phyloP scores from a whole-genome alignment of 35 echinoderm and acorn worm genomes.

The Chiridota heheva region DNA sequence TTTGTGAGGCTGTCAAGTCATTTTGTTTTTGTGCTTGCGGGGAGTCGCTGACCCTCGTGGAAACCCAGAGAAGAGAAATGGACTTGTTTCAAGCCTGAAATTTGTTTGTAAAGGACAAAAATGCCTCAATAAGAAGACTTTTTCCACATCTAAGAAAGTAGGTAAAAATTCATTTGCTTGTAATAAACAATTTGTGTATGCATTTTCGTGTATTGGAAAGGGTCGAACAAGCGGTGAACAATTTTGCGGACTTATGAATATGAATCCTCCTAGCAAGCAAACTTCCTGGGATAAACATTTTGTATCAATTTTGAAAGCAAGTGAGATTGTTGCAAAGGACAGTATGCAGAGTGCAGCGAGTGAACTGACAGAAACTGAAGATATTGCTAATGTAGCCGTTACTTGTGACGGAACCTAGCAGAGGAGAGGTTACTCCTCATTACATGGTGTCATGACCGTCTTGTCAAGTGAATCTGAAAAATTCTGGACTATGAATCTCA shows the following conservation, averaged over 20 bases:
- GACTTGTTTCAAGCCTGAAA: no score
- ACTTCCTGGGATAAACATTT: not conserved
- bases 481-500: not conserved
- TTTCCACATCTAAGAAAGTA: no score
- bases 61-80: no score
- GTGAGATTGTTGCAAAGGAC: not conserved
- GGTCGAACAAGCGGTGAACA: not conserved
- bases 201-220: slow-evolving; percentile 7
- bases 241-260: slow-evolving; percentile 7
- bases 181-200: no score
- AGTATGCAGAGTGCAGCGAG: not conserved
- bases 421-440: not conserved
- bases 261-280: not conserved
- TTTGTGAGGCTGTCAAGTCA: no score
- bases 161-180: no score
- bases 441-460: slow-evolving; percentile 8
- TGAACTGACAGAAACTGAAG: not conserved
- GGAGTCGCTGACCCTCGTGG: no score
- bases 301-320: not conserved
- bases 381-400: not conserved
- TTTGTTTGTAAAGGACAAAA: no score
- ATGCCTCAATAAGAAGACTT: no score
- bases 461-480: slow-evolving; percentile 10
- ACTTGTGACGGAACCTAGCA: slow-evolving; percentile 16
- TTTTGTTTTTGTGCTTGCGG: no score